Conservation (phyloP, 2,113 vertebrate genomes). For the Poeciliopsis prolifica region DNA sequence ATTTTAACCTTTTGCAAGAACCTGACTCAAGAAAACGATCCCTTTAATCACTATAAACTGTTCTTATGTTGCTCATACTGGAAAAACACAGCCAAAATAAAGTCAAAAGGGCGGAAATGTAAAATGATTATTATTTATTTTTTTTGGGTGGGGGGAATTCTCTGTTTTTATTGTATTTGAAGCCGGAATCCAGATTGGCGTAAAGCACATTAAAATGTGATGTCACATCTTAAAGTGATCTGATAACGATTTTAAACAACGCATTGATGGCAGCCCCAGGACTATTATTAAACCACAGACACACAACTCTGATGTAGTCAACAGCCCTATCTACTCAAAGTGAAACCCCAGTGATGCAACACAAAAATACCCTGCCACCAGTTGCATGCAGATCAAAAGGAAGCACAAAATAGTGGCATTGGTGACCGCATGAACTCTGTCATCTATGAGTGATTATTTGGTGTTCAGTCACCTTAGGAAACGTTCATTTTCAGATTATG, state of each 20-base stretch:
- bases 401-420: neutral
- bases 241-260: slow-evolving; percentile 3
- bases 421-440: neutral
- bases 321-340: neutral
- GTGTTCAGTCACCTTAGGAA: neutral
- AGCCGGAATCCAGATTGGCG: neutral
- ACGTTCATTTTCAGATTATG: no score
- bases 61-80: neutral
- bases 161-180: neutral
- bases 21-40: no score
- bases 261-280: neutral
- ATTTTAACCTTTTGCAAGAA: no score
- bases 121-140: neutral
- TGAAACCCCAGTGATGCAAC: neutral
- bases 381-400: neutral
- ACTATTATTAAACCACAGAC: slow-evolving; percentile 4
- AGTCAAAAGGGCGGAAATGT: neutral
- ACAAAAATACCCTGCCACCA: neutral
- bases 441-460: neutral
- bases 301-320: neutral
- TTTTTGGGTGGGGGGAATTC: neutral
- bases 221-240: neutral
- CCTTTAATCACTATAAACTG: no score
- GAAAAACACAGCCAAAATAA: neutral
- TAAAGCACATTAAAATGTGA: neutral